Conservation (phyloP, 2,797 vertebrate species). For the Cygnus olor region DNA sequence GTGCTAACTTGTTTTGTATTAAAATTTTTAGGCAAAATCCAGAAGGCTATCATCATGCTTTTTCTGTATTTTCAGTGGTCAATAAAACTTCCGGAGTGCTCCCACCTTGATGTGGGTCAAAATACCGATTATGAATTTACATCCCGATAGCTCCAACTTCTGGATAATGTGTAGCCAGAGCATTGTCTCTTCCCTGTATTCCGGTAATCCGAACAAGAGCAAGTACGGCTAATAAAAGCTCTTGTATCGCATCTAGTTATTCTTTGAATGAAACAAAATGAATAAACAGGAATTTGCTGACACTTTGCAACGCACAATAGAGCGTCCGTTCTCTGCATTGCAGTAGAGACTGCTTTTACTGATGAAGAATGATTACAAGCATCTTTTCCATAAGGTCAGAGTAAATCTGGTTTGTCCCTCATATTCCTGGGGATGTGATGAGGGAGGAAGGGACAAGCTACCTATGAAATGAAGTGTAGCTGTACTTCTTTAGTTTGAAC, state of each 20-base stretch:
- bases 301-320: background rate
- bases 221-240: background rate
- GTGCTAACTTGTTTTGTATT: background rate
- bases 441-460: background rate
- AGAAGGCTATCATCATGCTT: background rate
- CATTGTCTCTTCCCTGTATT: background rate
- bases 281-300: conserved; percentile 56
- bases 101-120: background rate
- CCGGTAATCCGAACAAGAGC: background rate
- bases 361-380: background rate
- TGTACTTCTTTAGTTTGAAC: background rate
- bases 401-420: background rate
- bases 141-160: background rate
- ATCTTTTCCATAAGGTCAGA: background rate
- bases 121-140: background rate
- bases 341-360: background rate
- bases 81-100: background rate
- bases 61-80: background rate
- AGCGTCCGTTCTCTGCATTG: background rate
- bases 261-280: conserved; percentile 30
- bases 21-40: background rate
- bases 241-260: background rate
- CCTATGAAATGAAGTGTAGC: background rate
- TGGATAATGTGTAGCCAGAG: background rate
- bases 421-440: background rate